phyloP scores from a whole-genome alignment of 2,113 vertebrate genomes.

The Pogona vitticeps region DNA sequence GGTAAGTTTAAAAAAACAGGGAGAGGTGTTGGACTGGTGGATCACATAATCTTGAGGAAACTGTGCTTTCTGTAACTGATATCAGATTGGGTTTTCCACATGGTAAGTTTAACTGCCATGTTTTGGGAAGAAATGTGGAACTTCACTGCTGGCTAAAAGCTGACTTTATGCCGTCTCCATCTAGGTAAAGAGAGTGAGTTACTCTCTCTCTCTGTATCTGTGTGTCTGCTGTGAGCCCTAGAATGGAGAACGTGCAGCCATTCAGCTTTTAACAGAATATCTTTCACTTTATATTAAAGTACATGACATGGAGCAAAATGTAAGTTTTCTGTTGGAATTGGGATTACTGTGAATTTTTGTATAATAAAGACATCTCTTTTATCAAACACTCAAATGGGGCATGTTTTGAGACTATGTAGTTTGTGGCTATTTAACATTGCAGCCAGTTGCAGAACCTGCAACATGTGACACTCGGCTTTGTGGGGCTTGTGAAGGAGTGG shows the following conservation, averaged over 20 bases:
- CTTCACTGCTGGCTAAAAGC: neutral
- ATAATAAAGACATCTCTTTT: constrained; percentile 14
- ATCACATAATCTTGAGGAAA: neutral
- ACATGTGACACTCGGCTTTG: neutral
- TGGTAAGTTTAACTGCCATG: neutral
- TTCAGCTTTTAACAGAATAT: neutral
- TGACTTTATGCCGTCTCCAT: no score
- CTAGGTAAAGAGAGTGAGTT: neutral
- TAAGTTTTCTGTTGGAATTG: neutral
- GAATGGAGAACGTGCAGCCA: neutral
- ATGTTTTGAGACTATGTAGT: neutral
- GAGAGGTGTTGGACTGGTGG: neutral
- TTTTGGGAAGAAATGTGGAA: neutral
- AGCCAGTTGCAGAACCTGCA: neutral
- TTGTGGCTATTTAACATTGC: neutral
- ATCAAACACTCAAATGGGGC: neutral
- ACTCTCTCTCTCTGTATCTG: neutral
- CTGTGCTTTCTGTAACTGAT: neutral
- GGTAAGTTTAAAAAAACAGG: no score
- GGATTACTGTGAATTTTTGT: neutral
- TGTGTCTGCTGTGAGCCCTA: neutral
- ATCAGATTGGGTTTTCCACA: neutral
- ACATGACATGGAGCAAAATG: neutral
- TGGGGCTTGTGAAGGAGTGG: no score
- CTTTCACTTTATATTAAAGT: constrained; percentile 22